Evolutionary conservation across 2,888 invertebrate genomes (phyloP).

Genomic region (Caenorhabditis angaria): DNA sequence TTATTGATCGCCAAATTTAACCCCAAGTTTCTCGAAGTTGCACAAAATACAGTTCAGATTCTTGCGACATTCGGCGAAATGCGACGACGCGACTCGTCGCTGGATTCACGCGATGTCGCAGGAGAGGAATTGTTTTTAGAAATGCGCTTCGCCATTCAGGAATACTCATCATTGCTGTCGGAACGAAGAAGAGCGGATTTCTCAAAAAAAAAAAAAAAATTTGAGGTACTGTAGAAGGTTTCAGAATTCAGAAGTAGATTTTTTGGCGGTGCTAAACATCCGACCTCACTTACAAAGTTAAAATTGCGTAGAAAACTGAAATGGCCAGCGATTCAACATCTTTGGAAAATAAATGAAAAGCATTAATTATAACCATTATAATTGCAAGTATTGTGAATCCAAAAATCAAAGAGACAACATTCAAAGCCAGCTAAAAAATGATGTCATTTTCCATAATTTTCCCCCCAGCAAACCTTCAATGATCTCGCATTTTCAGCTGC

Average conservation of each 20-base stretch:
- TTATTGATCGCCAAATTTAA: background rate
- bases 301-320: background rate
- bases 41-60: background rate
- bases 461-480: too few species aligned
- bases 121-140: background rate
- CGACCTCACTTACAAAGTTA: background rate
- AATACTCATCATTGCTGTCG: background rate
- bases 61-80: background rate
- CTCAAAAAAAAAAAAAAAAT: background rate
- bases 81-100: background rate
- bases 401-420: background rate
- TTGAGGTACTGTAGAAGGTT: background rate
- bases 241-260: too few species aligned
- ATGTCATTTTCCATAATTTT: too few species aligned
- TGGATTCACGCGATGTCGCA: background rate
- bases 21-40: background rate
- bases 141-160: background rate
- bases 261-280: too few species aligned
- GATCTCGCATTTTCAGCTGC: background rate
- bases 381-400: background rate
- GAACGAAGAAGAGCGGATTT: background rate
- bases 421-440: background rate
- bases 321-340: background rate
- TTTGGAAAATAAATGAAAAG: background rate
- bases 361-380: background rate